Conservation (phyloP, 92 coral and sea anemone genomes). For the Porites divaricata region DNA sequence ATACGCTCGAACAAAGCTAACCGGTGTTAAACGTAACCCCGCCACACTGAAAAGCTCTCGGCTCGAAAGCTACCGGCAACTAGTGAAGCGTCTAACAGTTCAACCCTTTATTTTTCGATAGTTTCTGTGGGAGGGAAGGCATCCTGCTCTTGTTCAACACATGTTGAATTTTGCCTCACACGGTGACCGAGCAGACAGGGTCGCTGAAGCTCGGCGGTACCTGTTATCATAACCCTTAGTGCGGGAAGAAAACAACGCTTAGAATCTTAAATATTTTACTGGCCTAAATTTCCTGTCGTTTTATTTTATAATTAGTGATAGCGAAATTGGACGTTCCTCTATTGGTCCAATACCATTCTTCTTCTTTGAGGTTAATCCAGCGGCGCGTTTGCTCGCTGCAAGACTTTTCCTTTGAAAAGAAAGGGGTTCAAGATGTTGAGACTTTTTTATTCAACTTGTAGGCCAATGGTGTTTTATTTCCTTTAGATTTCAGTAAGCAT, state of each 20-base stretch:
- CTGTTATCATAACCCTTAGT: constrained; percentile 25
- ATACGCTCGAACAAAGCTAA: not conserved
- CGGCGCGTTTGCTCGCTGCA: constrained; percentile 13
- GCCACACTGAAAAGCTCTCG: constrained; percentile 6
- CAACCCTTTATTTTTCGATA: constrained; percentile 38
- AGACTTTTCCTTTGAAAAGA: constrained; percentile 16
- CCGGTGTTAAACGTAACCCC: not conserved
- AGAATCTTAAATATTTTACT: constrained; percentile 26
- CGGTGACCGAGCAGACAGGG: constrained; percentile 25
- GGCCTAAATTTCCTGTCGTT: constrained; percentile 12
- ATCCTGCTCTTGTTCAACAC: constrained; percentile 28
- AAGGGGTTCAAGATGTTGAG: not conserved
- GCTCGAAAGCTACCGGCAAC: constrained; percentile 38
- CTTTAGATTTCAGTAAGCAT: not conserved
- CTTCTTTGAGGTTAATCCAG: not conserved
- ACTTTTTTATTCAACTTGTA: not conserved
- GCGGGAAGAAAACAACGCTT: constrained; percentile 19
- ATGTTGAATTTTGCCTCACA: constrained; percentile 53
- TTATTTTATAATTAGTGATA: not conserved
- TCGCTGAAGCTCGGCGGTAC: constrained; percentile 39
- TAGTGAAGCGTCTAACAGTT: constrained; percentile 35
- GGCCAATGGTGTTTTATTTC: not conserved
- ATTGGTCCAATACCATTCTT: not conserved
- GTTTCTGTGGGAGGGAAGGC: constrained; percentile 59
- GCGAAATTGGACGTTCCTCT: not conserved